A percentile compares a stretch with the other conserved stretches of the same genome.
Evolutionary conservation across 2,888 invertebrate species (phyloP).

Genomic region (Andrena minutula): DNA sequence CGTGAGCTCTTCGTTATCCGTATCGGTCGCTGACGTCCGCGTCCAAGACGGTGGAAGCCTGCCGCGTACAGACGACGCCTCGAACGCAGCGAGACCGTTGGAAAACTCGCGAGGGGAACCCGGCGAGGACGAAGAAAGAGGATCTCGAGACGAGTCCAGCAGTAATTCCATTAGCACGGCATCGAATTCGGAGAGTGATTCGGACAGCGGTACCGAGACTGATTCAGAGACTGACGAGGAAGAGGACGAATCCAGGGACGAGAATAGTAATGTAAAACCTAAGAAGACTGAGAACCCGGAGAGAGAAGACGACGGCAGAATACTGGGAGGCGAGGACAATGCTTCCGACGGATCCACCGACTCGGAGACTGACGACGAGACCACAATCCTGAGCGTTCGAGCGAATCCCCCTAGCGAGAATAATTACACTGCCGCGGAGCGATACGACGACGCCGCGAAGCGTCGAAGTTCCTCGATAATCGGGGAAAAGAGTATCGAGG

Average conservation of each 20-base stretch:
- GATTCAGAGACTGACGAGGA: conserved; percentile 47
- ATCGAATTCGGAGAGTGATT: not conserved
- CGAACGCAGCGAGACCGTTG: not conserved
- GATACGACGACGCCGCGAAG: conserved; percentile 49
- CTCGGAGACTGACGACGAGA: conserved; percentile 56
- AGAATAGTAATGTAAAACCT: conserved; percentile 60
- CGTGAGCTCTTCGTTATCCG: conserved; percentile 47
- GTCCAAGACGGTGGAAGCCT: not conserved
- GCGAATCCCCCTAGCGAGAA: conserved; percentile 42
- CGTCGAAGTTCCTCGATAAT: conserved; percentile 65
- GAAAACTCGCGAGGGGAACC: not conserved
- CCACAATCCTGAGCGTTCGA: conserved; percentile 50
- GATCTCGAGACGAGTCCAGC: not conserved
- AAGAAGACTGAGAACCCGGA: conserved; percentile 36
- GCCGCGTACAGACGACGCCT: not conserved
- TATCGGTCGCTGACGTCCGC: not conserved
- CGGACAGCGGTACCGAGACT: conserved; percentile 45
- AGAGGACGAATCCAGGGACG: conserved; percentile 57
- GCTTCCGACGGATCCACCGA: conserved; percentile 19
- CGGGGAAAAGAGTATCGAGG: conserved; percentile 72
- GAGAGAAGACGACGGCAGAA: conserved; percentile 16
- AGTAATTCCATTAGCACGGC: conserved; percentile 1
- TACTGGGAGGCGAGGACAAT: not conserved
- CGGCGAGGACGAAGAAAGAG: not conserved
- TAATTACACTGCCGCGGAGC: conserved; percentile 36